Evolutionary conservation across 2,888 invertebrate genomes (phyloP), one percentile per base, ranked within the genome.

Genomic region (Rhabditophanes sp.): DNA sequence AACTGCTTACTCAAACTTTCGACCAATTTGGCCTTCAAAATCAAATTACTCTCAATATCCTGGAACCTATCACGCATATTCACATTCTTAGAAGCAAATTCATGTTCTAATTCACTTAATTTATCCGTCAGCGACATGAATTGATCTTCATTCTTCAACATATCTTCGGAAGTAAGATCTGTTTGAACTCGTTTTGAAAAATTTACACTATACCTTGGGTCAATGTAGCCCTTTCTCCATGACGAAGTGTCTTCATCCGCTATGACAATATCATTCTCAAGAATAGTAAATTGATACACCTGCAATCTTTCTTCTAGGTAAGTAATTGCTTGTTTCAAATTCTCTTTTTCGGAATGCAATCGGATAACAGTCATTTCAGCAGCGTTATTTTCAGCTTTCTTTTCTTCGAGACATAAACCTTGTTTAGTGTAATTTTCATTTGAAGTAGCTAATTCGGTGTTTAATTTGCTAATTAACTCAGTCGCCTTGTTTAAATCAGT

Each of bases 251-350:
- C 41, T 29, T 58, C 58, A 35, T 51, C 56, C 15, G 41, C 39
- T 8, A 58, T 48, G 11, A 58, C 30, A 6, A 31, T 6, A 28
- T 50, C 45, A 40, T 58, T 40, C 20, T 61, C 61, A 32, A 58
- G 45, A 16, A 62, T 42, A 2, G 54, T 46, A 36, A 60, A 53
- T 14, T 51, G 53, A 27, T 57, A 53, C 2, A 48, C 60, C 27
- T 50, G 34, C 43, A 52, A 46, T 15, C 55, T 33, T 21, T 53
- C 52, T 35, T 61, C 61, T 42, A 61, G 42, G 32, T 57, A 62
- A 6, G 44, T 38, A 5, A 61, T 39, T 1, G 61, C 61, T 31
- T 46, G 33, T 15, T 41, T 25, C 16, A 54, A 39, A 23, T 34
- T 49, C n/a, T 47, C 51, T 16, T 44, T 50, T 27, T 51, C 50